Percentiles rank a stretch among this genome's conserved stretches.
Evolutionary conservation across 1,140 invertebrate genomes (phyloP).

Genomic region (Anastrepha ludens): DNA sequence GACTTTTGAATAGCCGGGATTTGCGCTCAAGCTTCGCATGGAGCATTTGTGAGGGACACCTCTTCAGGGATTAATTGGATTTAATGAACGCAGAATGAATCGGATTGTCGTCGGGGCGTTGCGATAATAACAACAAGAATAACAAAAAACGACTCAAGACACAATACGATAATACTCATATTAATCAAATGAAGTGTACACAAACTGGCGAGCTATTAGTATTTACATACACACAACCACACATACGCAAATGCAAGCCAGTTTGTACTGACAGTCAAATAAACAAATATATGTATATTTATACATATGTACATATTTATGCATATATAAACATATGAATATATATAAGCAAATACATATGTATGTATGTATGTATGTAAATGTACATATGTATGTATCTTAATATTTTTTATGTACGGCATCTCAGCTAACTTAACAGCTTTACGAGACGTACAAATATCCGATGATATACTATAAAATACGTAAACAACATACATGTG

Average conservation of each 20-base stretch:
- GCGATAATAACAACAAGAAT: conserved; percentile 30
- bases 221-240: no score
- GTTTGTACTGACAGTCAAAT: no score
- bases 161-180: conserved; percentile 12
- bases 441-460: neutral
- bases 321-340: neutral
- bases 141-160: neutral
- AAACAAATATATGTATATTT: no score
- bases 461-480: neutral
- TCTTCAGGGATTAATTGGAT: conserved; percentile 44
- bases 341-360: neutral
- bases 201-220: neutral
- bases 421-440: neutral
- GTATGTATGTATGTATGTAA: neutral
- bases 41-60: conserved; percentile 19
- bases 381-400: neutral
- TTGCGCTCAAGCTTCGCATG: neutral
- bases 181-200: conserved; percentile 30
- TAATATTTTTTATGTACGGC: neutral
- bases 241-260: no score
- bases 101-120: conserved; percentile 19
- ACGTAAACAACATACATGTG: neutral
- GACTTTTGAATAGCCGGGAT: neutral
- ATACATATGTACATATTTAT: neutral
- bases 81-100: conserved; percentile 47